These are phyloP conservation scores for Sebastes oblongus DNA, from an alignment of 2,797 vertebrate genomes.

Conservation along the genomic window DNA sequence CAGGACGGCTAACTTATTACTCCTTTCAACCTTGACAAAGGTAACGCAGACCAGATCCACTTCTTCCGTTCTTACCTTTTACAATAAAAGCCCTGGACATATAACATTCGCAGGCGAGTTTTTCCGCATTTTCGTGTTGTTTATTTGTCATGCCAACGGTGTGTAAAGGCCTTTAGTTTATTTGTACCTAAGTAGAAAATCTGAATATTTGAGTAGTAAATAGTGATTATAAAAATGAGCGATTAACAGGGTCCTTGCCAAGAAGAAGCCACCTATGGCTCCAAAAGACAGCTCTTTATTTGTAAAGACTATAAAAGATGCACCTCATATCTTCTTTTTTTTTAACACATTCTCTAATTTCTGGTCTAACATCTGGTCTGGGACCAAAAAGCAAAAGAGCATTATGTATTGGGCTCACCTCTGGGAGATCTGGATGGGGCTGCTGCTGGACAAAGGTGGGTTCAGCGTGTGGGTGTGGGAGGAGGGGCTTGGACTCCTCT, in stretches of 20 bases:
- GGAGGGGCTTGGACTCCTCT: slow-evolving; percentile 76
- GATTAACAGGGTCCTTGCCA: not conserved
- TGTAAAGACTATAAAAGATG: not conserved
- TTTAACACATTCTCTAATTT: not conserved
- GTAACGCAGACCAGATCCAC: no score
- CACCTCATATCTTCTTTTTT: not conserved
- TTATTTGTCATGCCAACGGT: no score
- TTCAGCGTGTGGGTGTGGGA: slow-evolving; percentile 80
- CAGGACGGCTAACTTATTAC: no score
- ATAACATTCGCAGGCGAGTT: no score
- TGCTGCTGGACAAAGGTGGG: slow-evolving; percentile 91
- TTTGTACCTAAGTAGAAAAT: not conserved
- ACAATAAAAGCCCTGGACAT: no score
- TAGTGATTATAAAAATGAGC: not conserved
- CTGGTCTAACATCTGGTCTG: no score
- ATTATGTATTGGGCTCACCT: slow-evolving; percentile 79
- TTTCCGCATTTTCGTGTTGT: no score
- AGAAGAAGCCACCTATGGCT: not conserved
- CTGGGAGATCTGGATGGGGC: slow-evolving; percentile 88
- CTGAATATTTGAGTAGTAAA: not conserved
- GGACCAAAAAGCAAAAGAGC: not conserved
- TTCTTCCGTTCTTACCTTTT: no score
- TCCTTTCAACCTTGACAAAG: no score
- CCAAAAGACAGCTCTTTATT: not conserved
- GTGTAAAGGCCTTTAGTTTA: no score